Percentiles rank a stretch among this genome's conserved stretches.
These are phyloP conservation scores for Nannobrachium achirus DNA, from an alignment of 2,113 vertebrate species.

Conservation along the genomic window DNA sequence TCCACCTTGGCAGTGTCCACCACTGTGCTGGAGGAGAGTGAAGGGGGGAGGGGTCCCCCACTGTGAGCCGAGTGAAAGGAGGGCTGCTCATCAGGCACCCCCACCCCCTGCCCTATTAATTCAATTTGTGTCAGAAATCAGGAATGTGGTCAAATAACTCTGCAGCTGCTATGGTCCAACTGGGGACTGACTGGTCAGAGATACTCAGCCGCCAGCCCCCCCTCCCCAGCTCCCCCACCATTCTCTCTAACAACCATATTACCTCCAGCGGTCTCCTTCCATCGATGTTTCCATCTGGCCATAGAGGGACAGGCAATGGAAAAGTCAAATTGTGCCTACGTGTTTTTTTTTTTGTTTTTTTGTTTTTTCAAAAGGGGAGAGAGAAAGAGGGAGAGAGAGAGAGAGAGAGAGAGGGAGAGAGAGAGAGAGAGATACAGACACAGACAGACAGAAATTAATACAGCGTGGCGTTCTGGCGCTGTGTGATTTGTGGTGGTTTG, in stretches of 20 bases:
- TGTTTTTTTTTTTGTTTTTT: too few species aligned
- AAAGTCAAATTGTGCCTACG: conserved; percentile 13
- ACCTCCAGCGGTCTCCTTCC: conserved; percentile 37
- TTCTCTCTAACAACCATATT: conserved; percentile 40
- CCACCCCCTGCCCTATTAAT: conserved; percentile 71
- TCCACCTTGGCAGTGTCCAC: conserved; percentile 1
- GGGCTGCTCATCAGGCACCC: conserved; percentile 32
- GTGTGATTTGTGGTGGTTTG: conserved; percentile 25
- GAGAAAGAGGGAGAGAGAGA: too few species aligned
- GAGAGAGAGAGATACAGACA: too few species aligned
- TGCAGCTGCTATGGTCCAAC: conserved; percentile 77
- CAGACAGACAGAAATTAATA: conserved; percentile 1
- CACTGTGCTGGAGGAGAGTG: not conserved
- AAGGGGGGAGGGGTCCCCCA: conserved; percentile 38
- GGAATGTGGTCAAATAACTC: conserved; percentile 83
- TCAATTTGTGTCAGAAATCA: conserved; percentile 84
- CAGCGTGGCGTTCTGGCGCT: not conserved
- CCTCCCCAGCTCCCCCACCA: conserved; percentile 31
- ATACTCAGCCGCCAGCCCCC: conserved; percentile 32
- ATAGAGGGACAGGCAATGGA: conserved; percentile 41
- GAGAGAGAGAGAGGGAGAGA: too few species aligned
- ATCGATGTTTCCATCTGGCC: conserved; percentile 65
- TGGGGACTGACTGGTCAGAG: conserved; percentile 56
- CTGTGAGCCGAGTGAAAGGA: conserved; percentile 30
- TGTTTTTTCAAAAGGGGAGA: too few species aligned